Base-by-base conservation (phyloP, 2,797 vertebrate species). In the Enteromius mattozi region DNA sequence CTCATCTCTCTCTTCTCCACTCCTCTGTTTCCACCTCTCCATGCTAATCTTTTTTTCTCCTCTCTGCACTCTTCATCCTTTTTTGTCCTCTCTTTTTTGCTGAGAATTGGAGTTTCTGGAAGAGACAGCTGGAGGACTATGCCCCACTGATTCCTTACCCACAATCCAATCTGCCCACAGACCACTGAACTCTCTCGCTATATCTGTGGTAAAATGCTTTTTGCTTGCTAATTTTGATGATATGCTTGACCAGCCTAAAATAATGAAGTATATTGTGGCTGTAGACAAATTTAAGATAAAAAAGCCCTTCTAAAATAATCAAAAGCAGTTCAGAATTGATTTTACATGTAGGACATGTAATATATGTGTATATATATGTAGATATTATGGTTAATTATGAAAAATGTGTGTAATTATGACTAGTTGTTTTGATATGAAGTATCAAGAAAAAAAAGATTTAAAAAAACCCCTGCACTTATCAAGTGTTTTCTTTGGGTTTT, bases 141-240 rank as follows among this genome's bases (percentile, higher is more conserved):
- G 75, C 66, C 70, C 70, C 80, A 70, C 80, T 86, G 75, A 35
- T 54, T 83, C 1, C 75, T 83, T 65, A 83, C 59, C 74, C 66
- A 72, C 85, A 78, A 83, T 86, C 45, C 80, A 83, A 86, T 78
- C 85, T 82, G 74, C 61, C 81, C 74, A 47, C 61, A 69, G 63
- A 78, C 37, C 74, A 69, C 63, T 83, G 82, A 83, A 45, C 74
- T 74, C 16, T 33, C n/a, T 45, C 16, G 4, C 33, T 66, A 21
- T 80, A 47, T 83, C 17, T 78, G 24, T 61, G 17, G 3, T 83
- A 33, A 79, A 49, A 51, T 54, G 35, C 12, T 33, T 69, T 56
- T 54, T 69, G 24, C 10, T 30, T 69, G 33, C 35, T 56, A 4
- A 33, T 75, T 82, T 65, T 68, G 24, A 56, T 42, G 35, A 83